Percentiles rank a stretch among this genome's conserved stretches.
Conservation (phyloP, 2,888 invertebrate genomes). For the Melanotus villosus region DNA sequence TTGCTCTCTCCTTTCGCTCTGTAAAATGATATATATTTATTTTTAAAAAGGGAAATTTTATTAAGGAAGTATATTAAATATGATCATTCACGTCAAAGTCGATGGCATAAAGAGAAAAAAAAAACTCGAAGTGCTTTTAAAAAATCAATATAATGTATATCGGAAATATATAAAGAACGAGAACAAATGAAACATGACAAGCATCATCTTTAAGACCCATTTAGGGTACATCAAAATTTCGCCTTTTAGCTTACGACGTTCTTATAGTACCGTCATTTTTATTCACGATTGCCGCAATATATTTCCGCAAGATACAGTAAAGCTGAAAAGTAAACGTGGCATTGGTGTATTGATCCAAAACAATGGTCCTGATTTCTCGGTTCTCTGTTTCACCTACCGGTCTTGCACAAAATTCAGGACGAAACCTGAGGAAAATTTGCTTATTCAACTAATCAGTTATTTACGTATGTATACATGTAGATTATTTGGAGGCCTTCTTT, state of each 20-base stretch:
- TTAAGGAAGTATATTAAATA: constrained; percentile 37
- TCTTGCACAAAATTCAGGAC: too few relatives aligned
- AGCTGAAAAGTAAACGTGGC: neutral
- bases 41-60: constrained; percentile 21
- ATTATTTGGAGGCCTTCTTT: too few relatives aligned
- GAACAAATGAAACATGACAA: constrained; percentile 44
- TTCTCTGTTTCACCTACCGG: too few relatives aligned
- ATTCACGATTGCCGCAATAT: constrained; percentile 31
- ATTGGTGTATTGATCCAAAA: constrained; percentile 1
- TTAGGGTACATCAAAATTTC: constrained; percentile 37
- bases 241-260: constrained; percentile 38
- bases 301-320: constrained; percentile 17
- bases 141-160: constrained; percentile 42
- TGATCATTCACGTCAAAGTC: constrained; percentile 34
- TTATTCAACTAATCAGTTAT: too few relatives aligned
- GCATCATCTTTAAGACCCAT: constrained; percentile 40
- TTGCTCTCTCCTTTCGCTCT: constrained; percentile 78
- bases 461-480: too few relatives aligned
- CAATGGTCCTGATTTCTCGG: too few relatives aligned
- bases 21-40: constrained; percentile 45
- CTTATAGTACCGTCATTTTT: constrained; percentile 35
- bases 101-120: constrained; percentile 35
- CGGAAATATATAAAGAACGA: constrained; percentile 38
- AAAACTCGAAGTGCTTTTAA: constrained; percentile 41
- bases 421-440: too few relatives aligned